Conservation (phyloP, 2,797 vertebrate species). For the Acrossocheilus wenchowensis region DNA sequence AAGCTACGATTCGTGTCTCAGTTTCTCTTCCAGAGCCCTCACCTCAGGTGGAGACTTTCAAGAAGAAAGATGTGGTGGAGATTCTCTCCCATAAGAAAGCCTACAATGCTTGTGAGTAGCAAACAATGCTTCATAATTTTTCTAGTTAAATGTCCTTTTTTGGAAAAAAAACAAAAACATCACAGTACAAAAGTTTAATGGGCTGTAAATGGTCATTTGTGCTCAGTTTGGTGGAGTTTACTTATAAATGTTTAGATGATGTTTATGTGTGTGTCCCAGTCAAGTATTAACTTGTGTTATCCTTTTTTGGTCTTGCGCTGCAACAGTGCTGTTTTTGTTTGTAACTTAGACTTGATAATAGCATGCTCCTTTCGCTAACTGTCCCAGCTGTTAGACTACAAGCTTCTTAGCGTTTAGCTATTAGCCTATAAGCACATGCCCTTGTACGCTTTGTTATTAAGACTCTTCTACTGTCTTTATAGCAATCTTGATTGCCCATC, state of each 20-base stretch:
- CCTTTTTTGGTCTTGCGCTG: background rate
- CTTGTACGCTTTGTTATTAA: background rate
- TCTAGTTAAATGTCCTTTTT: background rate
- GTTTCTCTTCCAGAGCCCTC: slow-evolving; percentile 84
- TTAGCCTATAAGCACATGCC: background rate
- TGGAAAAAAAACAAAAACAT: background rate
- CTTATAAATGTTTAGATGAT: slow-evolving; percentile 18
- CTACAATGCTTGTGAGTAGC: slow-evolving; percentile 93
- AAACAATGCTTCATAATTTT: background rate
- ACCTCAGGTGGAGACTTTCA: slow-evolving; percentile 85
- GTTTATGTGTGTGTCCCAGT: background rate
- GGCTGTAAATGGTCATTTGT: background rate
- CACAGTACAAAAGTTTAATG: background rate
- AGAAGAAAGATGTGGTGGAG: slow-evolving; percentile 95
- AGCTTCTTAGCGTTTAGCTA: background rate
- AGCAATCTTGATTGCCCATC: slow-evolving; percentile 97
- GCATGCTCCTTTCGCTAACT: background rate
- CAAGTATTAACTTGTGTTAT: background rate
- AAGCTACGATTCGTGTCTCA: slow-evolving; percentile 70
- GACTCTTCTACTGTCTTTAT: slow-evolving; percentile 5
- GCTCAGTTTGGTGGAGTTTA: background rate
- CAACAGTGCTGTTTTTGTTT: background rate
- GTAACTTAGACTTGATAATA: background rate
- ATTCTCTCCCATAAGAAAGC: slow-evolving; percentile 98
- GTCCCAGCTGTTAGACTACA: background rate